These are phyloP conservation scores for Bombus ignitus DNA, from an alignment of 1,140 invertebrate genomes.

Conservation along the genomic window DNA sequence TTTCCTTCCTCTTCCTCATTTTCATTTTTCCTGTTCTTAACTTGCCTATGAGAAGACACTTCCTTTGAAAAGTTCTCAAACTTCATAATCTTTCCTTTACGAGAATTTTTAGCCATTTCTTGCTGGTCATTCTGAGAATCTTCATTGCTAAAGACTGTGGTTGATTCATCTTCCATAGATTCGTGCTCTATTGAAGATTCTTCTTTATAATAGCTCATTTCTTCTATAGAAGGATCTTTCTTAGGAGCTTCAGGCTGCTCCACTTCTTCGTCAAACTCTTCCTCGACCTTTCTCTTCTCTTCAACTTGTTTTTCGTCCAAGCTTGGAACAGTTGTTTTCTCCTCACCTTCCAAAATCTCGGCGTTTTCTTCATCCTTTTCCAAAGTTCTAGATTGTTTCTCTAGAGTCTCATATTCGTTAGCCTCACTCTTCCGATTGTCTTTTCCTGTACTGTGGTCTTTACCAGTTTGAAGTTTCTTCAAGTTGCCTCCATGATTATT, in stretches of 20 bases:
- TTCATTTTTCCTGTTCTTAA: not conserved
- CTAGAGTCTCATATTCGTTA: conserved; percentile 18
- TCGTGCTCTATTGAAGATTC: conserved; percentile 11
- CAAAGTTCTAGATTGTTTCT: not conserved
- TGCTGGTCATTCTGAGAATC: conserved; percentile 13
- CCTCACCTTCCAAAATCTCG: not conserved
- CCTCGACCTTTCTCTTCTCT: not conserved
- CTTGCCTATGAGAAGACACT: not conserved
- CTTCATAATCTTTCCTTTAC: conserved; percentile 27
- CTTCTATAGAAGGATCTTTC: conserved; percentile 13
- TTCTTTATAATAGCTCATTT: conserved; percentile 3
- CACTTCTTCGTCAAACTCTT: conserved; percentile 7
- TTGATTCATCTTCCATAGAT: conserved; percentile 5
- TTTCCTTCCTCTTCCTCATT: conserved; percentile 23
- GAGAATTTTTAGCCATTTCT: conserved; percentile 8
- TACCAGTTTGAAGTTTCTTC: conserved; percentile 28
- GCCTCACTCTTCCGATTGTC: not conserved
- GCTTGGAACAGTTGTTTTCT: conserved; percentile 1
- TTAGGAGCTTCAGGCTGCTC: conserved; percentile 34
- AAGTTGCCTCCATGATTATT: not conserved
- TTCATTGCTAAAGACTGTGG: not conserved
- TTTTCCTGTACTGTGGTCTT: not conserved
- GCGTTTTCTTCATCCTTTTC: not conserved
- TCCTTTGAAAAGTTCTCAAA: conserved; percentile 34
- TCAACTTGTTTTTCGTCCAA: not conserved